Conservation (phyloP, 2,888 invertebrate species). For the Lasioglossum morio region DNA sequence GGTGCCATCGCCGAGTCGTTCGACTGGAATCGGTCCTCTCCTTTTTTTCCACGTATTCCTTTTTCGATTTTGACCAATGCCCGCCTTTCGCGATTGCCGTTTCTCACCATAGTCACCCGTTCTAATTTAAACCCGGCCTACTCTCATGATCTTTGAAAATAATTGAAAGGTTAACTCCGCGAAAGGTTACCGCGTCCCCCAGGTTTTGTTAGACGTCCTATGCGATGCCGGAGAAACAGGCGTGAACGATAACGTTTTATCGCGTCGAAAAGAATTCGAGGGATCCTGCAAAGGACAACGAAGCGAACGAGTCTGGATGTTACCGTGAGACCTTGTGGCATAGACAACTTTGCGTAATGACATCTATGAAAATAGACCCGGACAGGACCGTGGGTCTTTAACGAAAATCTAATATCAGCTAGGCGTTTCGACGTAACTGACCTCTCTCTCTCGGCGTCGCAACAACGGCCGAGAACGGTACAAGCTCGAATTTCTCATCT, state of each 20-base stretch:
- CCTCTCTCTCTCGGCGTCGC: background rate
- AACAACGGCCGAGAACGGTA: background rate
- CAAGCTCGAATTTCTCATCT: background rate
- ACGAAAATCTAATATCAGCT: background rate
- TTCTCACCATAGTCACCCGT: background rate
- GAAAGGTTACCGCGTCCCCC: background rate
- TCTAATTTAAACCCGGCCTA: background rate
- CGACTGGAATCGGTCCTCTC: slow-evolving; percentile 20
- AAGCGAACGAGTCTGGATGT: no score
- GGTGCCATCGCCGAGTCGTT: slow-evolving; percentile 29
- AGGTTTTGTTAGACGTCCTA: background rate
- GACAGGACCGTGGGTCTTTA: background rate
- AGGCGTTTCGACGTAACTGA: background rate
- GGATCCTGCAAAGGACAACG: background rate
- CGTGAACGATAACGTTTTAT: background rate
- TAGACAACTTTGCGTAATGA: background rate
- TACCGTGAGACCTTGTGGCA: no score
- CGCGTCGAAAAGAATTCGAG: background rate
- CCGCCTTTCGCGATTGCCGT: background rate
- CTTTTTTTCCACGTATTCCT: background rate
- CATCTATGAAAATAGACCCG: background rate
- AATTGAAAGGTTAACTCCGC: background rate
- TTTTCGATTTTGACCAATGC: background rate
- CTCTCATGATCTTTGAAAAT: background rate
- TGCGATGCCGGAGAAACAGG: background rate